Conservation (phyloP, 2,888 invertebrate species). For the Listrodromus nycthemerus region DNA sequence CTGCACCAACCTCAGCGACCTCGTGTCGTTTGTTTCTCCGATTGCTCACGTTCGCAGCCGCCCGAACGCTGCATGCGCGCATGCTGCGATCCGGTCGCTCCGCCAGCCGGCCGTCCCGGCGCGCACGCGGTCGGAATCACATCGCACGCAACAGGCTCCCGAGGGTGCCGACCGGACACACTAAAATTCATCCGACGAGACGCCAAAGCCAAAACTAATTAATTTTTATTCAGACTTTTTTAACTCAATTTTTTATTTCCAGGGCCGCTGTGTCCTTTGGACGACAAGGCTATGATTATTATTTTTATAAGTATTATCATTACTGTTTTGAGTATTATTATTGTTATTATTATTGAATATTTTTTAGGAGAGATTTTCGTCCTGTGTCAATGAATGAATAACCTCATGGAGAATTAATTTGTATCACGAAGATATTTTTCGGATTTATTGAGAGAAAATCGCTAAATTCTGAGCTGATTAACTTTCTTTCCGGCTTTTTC, state of each 20-base stretch:
- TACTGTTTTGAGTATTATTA: too few species aligned
- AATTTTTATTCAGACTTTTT: background rate
- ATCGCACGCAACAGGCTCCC: conserved; percentile 61
- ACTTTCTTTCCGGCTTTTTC: too few species aligned
- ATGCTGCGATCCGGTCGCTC: conserved; percentile 1
- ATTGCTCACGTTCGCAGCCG: conserved; percentile 34
- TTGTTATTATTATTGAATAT: too few species aligned
- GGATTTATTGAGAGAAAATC: too few species aligned
- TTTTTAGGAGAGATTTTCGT: too few species aligned
- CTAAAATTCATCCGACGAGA: conserved; percentile 26
- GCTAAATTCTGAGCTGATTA: too few species aligned
- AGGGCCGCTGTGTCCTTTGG: too few species aligned
- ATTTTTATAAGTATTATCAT: too few species aligned
- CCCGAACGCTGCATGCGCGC: conserved; percentile 26
- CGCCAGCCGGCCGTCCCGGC: conserved; percentile 25
- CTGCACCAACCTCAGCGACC: conserved; percentile 5
- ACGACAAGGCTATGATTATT: too few species aligned
- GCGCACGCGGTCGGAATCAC: conserved; percentile 42
- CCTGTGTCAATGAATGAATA: too few species aligned
- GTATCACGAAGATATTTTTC: too few species aligned
- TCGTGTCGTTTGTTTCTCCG: conserved; percentile 43
- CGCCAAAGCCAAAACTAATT: conserved; percentile 6
- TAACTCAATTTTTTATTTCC: background rate
- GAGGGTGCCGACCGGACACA: conserved; percentile 13
- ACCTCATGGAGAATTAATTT: too few species aligned